Conservation (phyloP, 2,888 invertebrate genomes). For the Syritta pipiens region DNA sequence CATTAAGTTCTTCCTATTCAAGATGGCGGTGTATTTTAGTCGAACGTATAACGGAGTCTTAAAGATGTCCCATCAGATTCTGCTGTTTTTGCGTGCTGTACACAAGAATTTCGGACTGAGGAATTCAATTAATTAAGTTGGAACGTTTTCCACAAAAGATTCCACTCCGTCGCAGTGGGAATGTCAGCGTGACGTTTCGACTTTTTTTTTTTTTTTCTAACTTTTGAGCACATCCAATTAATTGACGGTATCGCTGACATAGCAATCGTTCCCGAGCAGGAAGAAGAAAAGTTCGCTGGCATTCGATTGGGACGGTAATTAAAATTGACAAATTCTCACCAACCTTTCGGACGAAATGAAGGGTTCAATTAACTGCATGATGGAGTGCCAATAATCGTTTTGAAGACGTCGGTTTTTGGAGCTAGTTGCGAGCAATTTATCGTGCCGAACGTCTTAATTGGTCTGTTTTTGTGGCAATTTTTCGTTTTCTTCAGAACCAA, state of each 20-base stretch:
- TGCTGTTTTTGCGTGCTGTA: not conserved
- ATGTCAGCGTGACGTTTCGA: too few species aligned
- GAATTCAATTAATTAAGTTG: slow-evolving; percentile 64
- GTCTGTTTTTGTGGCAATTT: slow-evolving; percentile 33
- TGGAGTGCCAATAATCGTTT: slow-evolving; percentile 38
- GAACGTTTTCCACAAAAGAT: slow-evolving; percentile 55
- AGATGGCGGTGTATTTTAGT: slow-evolving; percentile 39
- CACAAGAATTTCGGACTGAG: slow-evolving; percentile 31
- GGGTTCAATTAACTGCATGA: slow-evolving; percentile 53
- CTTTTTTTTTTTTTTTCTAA: too few species aligned
- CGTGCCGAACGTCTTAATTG: slow-evolving; percentile 46
- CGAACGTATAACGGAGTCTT: slow-evolving; percentile 55
- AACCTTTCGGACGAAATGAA: slow-evolving; percentile 36
- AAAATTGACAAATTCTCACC: slow-evolving; percentile 68
- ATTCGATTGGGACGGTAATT: slow-evolving; percentile 63
- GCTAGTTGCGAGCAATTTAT: slow-evolving; percentile 25
- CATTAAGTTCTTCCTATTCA: slow-evolving; percentile 37
- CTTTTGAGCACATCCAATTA: too few species aligned
- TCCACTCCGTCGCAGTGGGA: slow-evolving; percentile 20
- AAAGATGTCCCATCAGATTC: slow-evolving; percentile 41
- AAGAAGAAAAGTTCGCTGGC: slow-evolving; percentile 25
- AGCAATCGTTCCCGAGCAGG: slow-evolving; percentile 33
- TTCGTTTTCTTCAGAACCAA: slow-evolving; percentile 39
- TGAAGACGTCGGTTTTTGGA: slow-evolving; percentile 1
- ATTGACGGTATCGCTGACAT: slow-evolving; percentile 59